Evolutionary conservation across 2,888 invertebrate genomes (phyloP), one percentile per base, ranked within the genome.

Genomic region (Sceliomorpha sp.): DNA sequence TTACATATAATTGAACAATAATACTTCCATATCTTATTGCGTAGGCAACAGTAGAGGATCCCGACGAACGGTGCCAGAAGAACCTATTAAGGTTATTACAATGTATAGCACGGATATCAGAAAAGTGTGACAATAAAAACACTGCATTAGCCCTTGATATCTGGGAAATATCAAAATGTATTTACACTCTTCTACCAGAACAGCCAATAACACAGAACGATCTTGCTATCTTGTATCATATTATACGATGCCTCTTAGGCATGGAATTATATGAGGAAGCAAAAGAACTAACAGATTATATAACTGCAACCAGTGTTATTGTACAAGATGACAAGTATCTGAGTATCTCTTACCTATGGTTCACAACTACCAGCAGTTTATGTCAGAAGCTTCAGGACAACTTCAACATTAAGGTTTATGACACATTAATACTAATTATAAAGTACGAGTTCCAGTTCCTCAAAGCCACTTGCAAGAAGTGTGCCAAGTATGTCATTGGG

Each of bases 171-270:
- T 58, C 79, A 1, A 44, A 36, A 7, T 42, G 56, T 0, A 51
- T 85, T 5, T 81, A 83, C 50, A 64, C 71, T 1, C 37, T 58
- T 3, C 37, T 81, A 17, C 62, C 55, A 8, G 17, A 53, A 4
- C 53, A 82, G n/a, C 70, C 75, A 14, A 74, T 81, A 42, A 26
- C 50, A n/a, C 62, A 72, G 1, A 79, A 80, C 34, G 83, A 77
- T 56, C 70, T 77, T 9, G 76, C 75, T 2, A 72, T 77, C n/a
- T 17, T 87, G 1, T 88, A 78, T 44, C 83, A 81, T 58, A 78
- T 88, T 17, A 40, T 74, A 3, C 67, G 69, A 7, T 82, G 77
- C 47, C 63, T 85, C 8, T 39, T 85, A 0, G 60, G 66, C 1
- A 75, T 77, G 55, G 7, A 67, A 12, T 29, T 78, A 4, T 79